These are phyloP conservation scores for Papilio helenus DNA, from an alignment of 1,140 invertebrate genomes.

Conservation along the genomic window DNA sequence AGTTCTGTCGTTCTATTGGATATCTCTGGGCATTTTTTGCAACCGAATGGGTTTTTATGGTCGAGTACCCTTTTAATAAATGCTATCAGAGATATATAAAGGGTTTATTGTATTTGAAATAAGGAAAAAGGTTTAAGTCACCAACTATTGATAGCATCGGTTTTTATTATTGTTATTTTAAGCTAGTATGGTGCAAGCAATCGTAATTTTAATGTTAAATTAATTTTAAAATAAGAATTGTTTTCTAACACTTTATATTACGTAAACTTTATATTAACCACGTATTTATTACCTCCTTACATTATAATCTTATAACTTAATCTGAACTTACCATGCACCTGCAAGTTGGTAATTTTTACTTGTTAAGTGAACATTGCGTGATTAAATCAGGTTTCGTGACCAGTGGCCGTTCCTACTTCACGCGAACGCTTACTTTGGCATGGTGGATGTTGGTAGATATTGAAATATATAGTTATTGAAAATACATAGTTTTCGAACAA, in stretches of 20 bases:
- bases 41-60: slow-evolving; percentile 39
- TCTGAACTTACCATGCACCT: slow-evolving; percentile 25
- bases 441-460: too few relatives aligned
- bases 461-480: too few relatives aligned
- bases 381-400: slow-evolving; percentile 30
- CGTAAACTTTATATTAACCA: neutral
- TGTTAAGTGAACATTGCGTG: slow-evolving; percentile 27
- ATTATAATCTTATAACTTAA: slow-evolving; percentile 8
- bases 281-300: neutral
- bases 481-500: too few relatives aligned
- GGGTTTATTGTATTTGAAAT: slow-evolving; percentile 36
- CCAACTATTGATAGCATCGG: neutral
- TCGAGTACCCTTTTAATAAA: slow-evolving; percentile 39
- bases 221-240: too few relatives aligned
- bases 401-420: slow-evolving; percentile 24
- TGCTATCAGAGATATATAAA: slow-evolving; percentile 32
- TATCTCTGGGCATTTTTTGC: slow-evolving; percentile 36
- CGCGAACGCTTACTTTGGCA: slow-evolving; percentile 33
- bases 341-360: slow-evolving; percentile 33
- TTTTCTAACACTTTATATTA: too few relatives aligned
- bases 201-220: too few relatives aligned
- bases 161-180: neutral
- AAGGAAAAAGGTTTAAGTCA: slow-evolving; percentile 24
- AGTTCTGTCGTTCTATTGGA: slow-evolving; percentile 24
- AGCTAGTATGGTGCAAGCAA: too few relatives aligned